Evolutionary conservation across 2,113 vertebrate genomes (phyloP).

Genomic region (Melospiza melodia): DNA sequence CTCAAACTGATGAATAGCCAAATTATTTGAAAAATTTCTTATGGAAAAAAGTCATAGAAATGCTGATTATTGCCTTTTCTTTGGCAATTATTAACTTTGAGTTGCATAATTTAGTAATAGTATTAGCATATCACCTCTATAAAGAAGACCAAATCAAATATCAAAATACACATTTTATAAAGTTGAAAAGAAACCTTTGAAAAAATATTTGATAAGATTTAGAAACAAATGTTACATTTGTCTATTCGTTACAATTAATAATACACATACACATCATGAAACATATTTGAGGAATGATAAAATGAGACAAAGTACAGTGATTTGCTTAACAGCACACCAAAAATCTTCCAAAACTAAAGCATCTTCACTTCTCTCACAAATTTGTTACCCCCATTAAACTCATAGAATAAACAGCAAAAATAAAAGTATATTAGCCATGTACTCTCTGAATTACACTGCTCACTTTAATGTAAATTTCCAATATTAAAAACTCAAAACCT

Average conservation of each 20-base stretch:
- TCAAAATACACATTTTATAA: neutral
- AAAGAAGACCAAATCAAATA: neutral
- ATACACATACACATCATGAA: neutral
- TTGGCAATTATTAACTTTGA: neutral
- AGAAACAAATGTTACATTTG: neutral
- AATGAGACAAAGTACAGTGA: neutral
- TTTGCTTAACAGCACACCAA: neutral
- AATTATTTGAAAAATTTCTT: neutral
- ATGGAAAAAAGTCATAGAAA: neutral
- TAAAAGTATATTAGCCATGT: neutral
- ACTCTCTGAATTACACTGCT: neutral
- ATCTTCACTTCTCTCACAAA: neutral
- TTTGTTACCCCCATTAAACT: neutral
- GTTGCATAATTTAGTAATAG: neutral
- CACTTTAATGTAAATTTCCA: neutral
- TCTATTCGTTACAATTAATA: neutral
- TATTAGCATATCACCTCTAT: neutral
- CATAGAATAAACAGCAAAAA: neutral
- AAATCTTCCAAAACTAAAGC: neutral
- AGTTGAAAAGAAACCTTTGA: neutral
- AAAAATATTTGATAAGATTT: neutral
- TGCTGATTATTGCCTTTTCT: slow-evolving; percentile 3
- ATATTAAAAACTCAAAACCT: neutral
- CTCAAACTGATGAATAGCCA: neutral
- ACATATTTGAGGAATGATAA: neutral